phyloP scores from a whole-genome alignment of 2,113 vertebrate species.

The Microcebus griseorufus region DNA sequence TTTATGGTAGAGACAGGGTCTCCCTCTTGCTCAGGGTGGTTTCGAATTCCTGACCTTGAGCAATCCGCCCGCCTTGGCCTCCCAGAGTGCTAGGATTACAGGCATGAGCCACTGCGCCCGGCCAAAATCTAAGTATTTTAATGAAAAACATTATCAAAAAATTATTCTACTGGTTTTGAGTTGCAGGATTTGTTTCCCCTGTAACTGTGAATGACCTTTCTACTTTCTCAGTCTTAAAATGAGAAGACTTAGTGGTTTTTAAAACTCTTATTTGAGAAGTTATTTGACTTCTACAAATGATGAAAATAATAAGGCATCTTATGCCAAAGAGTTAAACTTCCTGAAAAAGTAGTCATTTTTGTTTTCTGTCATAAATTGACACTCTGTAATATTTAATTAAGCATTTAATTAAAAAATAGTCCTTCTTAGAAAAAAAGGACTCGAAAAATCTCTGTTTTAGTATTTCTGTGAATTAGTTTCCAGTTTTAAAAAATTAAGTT shows the following conservation, averaged over 20 bases:
- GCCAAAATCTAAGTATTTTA: neutral
- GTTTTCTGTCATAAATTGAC: neutral
- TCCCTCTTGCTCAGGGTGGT: too few relatives aligned
- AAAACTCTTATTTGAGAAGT: neutral
- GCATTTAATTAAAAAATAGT: constrained; percentile 4
- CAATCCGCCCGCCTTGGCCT: too few relatives aligned
- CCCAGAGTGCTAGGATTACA: too few relatives aligned
- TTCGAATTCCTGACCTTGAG: too few relatives aligned
- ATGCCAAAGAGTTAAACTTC: neutral
- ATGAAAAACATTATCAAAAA: neutral
- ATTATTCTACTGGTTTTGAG: neutral
- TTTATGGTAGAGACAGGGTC: too few relatives aligned
- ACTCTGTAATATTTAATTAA: constrained; percentile 18
- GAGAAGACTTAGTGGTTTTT: neutral
- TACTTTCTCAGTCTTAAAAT: neutral
- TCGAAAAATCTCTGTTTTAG: neutral
- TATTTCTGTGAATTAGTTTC: neutral
- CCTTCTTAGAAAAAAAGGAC: neutral
- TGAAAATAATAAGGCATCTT: neutral
- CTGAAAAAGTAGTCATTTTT: neutral
- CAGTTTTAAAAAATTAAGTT: neutral
- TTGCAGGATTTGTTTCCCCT: neutral
- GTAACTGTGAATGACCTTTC: neutral
- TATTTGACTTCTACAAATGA: neutral
- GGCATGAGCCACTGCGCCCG: too few relatives aligned